Base-by-base conservation (phyloP, 2,888 invertebrate species). In the Antheraea yamamai region DNA sequence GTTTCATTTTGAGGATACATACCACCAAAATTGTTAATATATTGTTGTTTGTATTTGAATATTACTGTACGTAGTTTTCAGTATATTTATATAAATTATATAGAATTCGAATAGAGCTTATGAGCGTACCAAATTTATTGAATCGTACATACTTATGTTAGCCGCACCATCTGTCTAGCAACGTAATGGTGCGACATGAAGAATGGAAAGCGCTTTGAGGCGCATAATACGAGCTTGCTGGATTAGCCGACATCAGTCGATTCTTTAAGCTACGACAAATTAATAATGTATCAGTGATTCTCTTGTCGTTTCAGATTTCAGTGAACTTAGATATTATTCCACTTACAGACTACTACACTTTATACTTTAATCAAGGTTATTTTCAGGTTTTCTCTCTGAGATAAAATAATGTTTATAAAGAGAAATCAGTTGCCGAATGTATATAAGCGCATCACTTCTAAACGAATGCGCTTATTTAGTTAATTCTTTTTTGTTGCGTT, bases 131-230 rank as follows among this genome's bases (percentile, higher is more conserved):
- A 39, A 39, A 76, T 70, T 51, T 73, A 76, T n/a, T 68, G 66
- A 30, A 73, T 72, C 66, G 72, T 52, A 72, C 64, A 39, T 61
- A 72, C 55, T 52, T 75, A 74, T 47, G 51, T 76, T 76, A 73
- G 23, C 58, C 20, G 75, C 74, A 75, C 73, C 66, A 64, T 58
- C 74, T 72, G 70, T 61, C 73, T 71, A 71, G 64, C 72, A 75
- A 75, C 72, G 35, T 39, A n/a, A 70, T 66, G 64, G 64, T 23
- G 66, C 64, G 35, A 52, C 64, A 76, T 75, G 74, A 75, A 73
- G 76, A 75, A 76, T 71, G 35, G 35, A 73, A 51, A 72, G 52
- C 61, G 52, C 61, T 64, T n/a, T 30, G 61, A 26, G 30, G 55
- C 39, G 55, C 68, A 39, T 73, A 73, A 75, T 73, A 47, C n/a